These are phyloP conservation scores for Drosophila nigromelanica DNA, from an alignment of 1,140 invertebrate species.

Conservation along the genomic window DNA sequence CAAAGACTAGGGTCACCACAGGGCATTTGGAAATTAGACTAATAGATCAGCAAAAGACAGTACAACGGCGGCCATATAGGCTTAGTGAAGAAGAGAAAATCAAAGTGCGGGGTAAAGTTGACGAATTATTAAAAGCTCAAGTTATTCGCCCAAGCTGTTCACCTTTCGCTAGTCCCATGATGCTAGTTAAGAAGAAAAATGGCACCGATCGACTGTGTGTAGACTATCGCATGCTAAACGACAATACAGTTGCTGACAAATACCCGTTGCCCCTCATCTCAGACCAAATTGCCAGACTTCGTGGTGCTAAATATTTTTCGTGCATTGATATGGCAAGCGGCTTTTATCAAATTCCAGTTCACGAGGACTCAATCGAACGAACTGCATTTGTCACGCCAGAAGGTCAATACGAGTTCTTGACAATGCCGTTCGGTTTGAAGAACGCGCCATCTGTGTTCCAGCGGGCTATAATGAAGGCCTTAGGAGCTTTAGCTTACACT, in stretches of 20 bases:
- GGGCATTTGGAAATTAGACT: background rate
- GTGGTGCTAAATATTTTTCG: no score
- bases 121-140: background rate
- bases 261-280: background rate
- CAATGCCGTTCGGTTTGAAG: background rate
- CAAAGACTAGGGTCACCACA: background rate
- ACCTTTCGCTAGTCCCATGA: background rate
- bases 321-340: background rate
- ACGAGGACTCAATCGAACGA: conserved; percentile 1
- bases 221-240: conserved; percentile 1
- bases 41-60: background rate
- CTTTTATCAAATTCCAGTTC: conserved; percentile 2
- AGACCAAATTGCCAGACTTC: no score
- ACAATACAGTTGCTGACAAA: background rate
- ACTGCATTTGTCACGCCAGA: background rate
- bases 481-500: background rate
- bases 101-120: background rate
- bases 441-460: background rate
- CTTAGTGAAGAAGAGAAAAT: background rate
- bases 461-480: conserved; percentile 6
- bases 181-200: background rate
- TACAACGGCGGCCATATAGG: background rate
- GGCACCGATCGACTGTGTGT: background rate
- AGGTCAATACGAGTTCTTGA: background rate
- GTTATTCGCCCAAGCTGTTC: background rate